Percentiles rank a stretch among this genome's conserved stretches.
Evolutionary conservation across 2,888 invertebrate species (phyloP).

Genomic region (Apotomis turbidana): DNA sequence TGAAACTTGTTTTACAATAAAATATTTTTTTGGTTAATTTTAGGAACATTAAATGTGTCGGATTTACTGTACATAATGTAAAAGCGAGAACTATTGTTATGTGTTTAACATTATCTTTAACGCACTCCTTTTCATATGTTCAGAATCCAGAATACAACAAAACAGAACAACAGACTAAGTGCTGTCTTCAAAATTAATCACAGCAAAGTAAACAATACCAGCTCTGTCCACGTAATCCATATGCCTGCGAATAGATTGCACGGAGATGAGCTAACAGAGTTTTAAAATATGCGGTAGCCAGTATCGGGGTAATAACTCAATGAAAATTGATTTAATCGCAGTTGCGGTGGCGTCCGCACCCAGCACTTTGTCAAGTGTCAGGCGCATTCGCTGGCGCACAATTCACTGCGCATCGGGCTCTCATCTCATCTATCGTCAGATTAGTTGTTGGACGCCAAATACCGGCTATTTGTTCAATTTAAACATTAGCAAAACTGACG

Average conservation of each 20-base stretch:
- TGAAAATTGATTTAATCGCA: slow-evolving; percentile 62
- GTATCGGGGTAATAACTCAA: slow-evolving; percentile 46
- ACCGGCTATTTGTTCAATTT: slow-evolving; percentile 33
- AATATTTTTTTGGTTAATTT: no score
- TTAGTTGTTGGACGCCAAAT: slow-evolving; percentile 51
- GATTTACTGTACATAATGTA: no score
- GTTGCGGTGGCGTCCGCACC: slow-evolving; percentile 64
- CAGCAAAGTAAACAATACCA: slow-evolving; percentile 13
- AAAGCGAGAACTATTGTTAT: no score
- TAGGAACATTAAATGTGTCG: no score
- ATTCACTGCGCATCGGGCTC: slow-evolving; percentile 59
- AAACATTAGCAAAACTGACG: slow-evolving; percentile 12
- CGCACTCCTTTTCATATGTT: no score
- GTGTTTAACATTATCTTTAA: no score
- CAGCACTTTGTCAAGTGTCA: slow-evolving; percentile 73
- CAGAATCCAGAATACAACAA: no score
- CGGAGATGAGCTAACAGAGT: slow-evolving; percentile 39
- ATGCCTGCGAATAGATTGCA: slow-evolving; percentile 27
- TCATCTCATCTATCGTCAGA: slow-evolving; percentile 64
- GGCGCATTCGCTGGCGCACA: slow-evolving; percentile 62
- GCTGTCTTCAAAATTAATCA: slow-evolving; percentile 5
- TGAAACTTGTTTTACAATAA: no score
- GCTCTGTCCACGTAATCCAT: neutral
- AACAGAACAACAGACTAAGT: neutral
- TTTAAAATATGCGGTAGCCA: slow-evolving; percentile 44